phyloP scores from a whole-genome alignment of 2,113 vertebrate species.

The Corythaixoides concolor region DNA sequence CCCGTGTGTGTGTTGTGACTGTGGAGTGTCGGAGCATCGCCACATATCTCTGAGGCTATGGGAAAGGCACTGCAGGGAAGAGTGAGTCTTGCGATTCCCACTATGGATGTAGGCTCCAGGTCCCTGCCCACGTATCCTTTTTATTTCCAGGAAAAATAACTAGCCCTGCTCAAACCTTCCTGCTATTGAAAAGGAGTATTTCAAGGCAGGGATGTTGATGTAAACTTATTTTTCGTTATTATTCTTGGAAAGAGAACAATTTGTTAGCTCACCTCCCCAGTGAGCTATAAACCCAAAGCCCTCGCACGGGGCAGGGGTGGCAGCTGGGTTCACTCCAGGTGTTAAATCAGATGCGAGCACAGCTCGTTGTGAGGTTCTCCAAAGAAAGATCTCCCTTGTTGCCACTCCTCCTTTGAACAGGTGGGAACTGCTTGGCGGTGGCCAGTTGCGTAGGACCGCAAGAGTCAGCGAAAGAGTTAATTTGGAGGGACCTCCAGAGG shows the following conservation, averaged over 20 bases:
- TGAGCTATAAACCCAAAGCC: background rate
- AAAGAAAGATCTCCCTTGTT: background rate
- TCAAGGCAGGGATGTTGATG: background rate
- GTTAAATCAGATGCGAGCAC: background rate
- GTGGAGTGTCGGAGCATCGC: background rate
- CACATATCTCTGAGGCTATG: rapidly evolving
- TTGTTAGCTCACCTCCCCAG: background rate
- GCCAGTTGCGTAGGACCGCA: background rate
- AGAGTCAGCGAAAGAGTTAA: background rate
- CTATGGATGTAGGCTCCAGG: background rate
- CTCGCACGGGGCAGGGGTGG: background rate
- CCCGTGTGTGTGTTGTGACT: background rate
- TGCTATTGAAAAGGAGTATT: background rate
- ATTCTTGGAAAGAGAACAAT: background rate
- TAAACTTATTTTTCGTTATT: background rate
- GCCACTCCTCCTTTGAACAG: background rate
- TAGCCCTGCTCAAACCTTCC: background rate
- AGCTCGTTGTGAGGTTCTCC: background rate
- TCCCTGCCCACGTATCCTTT: no score
- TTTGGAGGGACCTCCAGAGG: background rate
- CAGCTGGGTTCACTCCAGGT: background rate
- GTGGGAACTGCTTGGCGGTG: background rate
- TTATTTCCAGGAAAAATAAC: background rate
- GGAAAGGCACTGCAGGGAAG: background rate
- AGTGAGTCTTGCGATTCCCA: background rate